A percentile compares a stretch with the other conserved stretches of the same genome.
Conservation (phyloP, 2,797 vertebrate species). For the Mormyrus proboscirostris region DNA sequence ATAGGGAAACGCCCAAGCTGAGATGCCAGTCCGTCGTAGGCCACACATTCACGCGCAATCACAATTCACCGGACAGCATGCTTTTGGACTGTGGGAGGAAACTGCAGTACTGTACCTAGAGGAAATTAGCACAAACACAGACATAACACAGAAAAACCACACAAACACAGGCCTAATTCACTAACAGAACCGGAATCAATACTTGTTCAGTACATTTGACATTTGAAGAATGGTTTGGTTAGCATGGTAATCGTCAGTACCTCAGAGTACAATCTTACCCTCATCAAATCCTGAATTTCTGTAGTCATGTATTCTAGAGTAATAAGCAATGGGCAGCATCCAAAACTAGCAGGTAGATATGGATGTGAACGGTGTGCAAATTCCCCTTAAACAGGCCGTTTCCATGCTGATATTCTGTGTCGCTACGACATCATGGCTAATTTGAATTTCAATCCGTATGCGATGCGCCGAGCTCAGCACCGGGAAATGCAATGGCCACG, state of each 20-base stretch:
- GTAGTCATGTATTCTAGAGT: not conserved
- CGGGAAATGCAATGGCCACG: not conserved
- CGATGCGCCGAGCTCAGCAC: constrained; percentile 44
- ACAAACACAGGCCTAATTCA: not conserved
- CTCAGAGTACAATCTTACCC: not conserved
- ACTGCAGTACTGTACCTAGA: not conserved
- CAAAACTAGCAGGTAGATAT: not conserved
- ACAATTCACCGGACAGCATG: not conserved
- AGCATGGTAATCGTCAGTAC: not conserved
- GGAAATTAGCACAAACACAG: not conserved
- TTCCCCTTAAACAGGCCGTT: constrained; percentile 11
- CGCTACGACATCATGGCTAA: constrained; percentile 55
- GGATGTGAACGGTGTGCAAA: not conserved
- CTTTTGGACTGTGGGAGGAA: not conserved
- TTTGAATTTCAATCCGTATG: constrained; percentile 69
- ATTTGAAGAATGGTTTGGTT: not conserved
- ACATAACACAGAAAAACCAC: not conserved
- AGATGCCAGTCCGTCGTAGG: not conserved
- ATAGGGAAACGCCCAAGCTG: not conserved
- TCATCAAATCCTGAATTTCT: not conserved
- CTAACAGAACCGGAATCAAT: not conserved
- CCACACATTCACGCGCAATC: not conserved
- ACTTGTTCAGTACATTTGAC: not conserved
- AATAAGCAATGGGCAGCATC: not conserved
- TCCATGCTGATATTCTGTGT: constrained; percentile 55